Percentiles rank a stretch among this genome's conserved stretches.
Evolutionary conservation across 2,888 invertebrate species (phyloP).

Genomic region (Aphodius granarius): DNA sequence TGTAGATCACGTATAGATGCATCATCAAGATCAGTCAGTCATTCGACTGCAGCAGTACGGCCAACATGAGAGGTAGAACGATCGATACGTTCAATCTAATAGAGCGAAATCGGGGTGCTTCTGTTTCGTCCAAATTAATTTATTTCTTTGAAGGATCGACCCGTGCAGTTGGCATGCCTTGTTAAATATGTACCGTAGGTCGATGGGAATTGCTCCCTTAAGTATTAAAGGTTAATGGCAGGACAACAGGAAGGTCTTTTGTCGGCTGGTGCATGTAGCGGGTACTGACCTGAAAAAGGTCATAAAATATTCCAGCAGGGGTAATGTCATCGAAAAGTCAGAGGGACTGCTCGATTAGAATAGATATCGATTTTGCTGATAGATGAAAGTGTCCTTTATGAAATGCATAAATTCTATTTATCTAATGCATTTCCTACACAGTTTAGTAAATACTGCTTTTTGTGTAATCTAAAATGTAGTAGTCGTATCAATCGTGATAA

Average conservation of each 20-base stretch:
- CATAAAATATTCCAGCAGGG: background rate
- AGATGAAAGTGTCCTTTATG: background rate
- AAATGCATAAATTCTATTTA: too few species aligned
- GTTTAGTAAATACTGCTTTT: too few species aligned
- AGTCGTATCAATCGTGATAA: too few species aligned
- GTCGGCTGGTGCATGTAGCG: background rate
- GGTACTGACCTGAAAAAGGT: background rate
- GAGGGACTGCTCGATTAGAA: background rate
- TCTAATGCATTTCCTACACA: too few species aligned
- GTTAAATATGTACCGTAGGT: background rate
- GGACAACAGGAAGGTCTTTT: background rate
- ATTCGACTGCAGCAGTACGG: background rate
- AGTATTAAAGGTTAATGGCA: background rate
- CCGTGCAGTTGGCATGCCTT: background rate
- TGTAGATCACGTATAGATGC: background rate
- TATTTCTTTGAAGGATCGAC: background rate
- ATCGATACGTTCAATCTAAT: background rate
- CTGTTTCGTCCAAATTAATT: background rate
- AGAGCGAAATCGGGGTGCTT: background rate
- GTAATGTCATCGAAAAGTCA: background rate
- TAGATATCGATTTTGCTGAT: background rate
- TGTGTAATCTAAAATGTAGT: too few species aligned
- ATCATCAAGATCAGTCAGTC: background rate
- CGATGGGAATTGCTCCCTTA: background rate
- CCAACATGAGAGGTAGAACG: background rate